phyloP scores from a whole-genome alignment of 2,113 vertebrate genomes.

The Climacteris rufus region DNA sequence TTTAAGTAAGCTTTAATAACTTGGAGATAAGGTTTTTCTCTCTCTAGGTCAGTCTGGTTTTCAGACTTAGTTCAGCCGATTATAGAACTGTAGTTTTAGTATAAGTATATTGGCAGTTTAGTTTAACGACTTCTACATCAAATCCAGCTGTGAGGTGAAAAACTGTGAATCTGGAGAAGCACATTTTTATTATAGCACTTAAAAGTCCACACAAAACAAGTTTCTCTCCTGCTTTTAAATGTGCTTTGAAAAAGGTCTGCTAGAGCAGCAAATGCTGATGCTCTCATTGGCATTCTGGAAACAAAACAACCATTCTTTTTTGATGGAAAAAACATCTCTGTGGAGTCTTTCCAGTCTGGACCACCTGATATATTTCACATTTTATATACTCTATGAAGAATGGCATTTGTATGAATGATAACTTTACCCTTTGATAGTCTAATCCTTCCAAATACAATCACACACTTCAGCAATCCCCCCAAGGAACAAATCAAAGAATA shows the following conservation, averaged over 20 bases:
- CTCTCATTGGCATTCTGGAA: not conserved
- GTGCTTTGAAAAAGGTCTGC: not conserved
- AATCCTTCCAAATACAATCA: conserved; percentile 9
- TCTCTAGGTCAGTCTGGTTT: not conserved
- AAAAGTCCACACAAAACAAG: not conserved
- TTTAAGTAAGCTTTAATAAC: not conserved
- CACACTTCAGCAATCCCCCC: not conserved
- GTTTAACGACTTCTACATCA: not conserved
- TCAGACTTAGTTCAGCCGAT: not conserved
- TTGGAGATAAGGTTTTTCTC: not conserved
- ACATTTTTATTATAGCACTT: not conserved
- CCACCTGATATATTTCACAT: not conserved
- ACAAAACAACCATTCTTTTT: not conserved
- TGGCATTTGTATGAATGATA: not conserved
- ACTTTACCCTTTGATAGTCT: conserved; percentile 10
- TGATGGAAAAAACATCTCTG: not conserved
- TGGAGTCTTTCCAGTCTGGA: not conserved
- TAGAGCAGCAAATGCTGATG: not conserved
- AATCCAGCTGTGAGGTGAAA: not conserved
- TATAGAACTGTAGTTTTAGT: not conserved
- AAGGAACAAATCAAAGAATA: not conserved
- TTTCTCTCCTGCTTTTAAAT: not conserved
- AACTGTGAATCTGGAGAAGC: not conserved
- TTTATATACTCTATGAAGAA: not conserved
- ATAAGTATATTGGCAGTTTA: not conserved